Evolutionary conservation across 2,113 vertebrate species (phyloP), one percentile per base, ranked within the genome.

Genomic region (Dinomys branickii): DNA sequence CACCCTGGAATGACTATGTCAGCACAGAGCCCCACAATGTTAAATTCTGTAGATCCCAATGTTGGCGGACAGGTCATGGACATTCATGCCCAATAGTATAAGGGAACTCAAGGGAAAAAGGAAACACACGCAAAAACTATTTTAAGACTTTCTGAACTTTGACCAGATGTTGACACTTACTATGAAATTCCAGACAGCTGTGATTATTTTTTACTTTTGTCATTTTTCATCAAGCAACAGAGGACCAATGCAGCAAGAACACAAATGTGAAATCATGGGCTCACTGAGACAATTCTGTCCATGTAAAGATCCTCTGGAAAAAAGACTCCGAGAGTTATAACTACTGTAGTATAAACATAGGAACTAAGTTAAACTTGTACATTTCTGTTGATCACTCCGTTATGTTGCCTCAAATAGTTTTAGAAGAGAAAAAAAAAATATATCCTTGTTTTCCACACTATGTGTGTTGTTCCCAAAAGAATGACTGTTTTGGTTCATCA

Each of bases 301-400:
- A 98, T 98, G 98, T 97, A 98, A 98, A 98, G 99, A 99, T 99
- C 99, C 99, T 99, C 99, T 99, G 99, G 98, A 99, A 99, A 99
- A 99, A 99, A 99, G 99, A 99, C 99, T 99, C 99, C 99, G 99
- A 99, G 99, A 99, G 99, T 99, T 99, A 98, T 99, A 99, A 99
- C 99, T 99, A 99, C 99, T 99, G 99, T 99, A 99, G 99, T 99
- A 99, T 99, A 99, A 99, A 99, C 99, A 99, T 99, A 99, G 99
- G 98, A 99, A 99, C 99, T 99, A 99, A 99, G 99, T 99, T 99
- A 99, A 98, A 99, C 99, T 99, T 99, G 99, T 99, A 99, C 99
- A 99, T 99, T 99, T 99, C 99, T 99, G 99, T 99, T 99, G 99
- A 99, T 99, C 99, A 99, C 99, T 99, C 99, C 98, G 98, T 99